These are phyloP conservation scores for Zapornia atra DNA, from an alignment of 2,113 vertebrate species.

Conservation along the genomic window DNA sequence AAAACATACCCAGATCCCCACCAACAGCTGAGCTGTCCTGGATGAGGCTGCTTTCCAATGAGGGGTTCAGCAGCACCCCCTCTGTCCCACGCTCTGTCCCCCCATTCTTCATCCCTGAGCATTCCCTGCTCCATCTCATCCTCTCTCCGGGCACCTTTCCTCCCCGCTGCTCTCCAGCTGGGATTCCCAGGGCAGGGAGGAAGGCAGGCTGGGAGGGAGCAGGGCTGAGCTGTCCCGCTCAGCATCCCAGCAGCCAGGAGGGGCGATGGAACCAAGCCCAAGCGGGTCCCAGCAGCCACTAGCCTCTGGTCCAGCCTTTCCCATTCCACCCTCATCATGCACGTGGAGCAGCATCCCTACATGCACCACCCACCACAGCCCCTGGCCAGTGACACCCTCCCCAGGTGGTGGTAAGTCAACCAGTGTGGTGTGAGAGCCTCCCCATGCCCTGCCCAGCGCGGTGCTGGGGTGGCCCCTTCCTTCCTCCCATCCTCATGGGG, in stretches of 20 bases:
- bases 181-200: not conserved
- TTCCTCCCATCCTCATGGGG: not conserved
- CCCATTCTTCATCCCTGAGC: too few species aligned
- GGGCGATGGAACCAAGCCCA: rapidly evolving
- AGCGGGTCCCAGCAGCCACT: not conserved
- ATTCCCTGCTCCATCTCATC: not conserved
- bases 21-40: not conserved
- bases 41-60: rapidly evolving
- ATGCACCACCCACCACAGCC: not conserved
- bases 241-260: not conserved
- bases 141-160: too few species aligned
- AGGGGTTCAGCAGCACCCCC: not conserved
- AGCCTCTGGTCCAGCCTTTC: not conserved
- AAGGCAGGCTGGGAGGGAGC: rapidly evolving
- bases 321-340: not conserved
- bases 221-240: not conserved
- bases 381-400: not conserved
- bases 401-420: too few species aligned
- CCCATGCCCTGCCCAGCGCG: not conserved
- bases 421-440: not conserved
- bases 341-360: rapidly evolving
- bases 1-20: not conserved
- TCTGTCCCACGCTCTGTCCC: not conserved
- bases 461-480: not conserved
- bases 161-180: not conserved